A percentile compares a stretch with the other conserved stretches of the same genome.
phyloP scores from a whole-genome alignment of 2,113 vertebrate species.

The Poecilia latipinna region DNA sequence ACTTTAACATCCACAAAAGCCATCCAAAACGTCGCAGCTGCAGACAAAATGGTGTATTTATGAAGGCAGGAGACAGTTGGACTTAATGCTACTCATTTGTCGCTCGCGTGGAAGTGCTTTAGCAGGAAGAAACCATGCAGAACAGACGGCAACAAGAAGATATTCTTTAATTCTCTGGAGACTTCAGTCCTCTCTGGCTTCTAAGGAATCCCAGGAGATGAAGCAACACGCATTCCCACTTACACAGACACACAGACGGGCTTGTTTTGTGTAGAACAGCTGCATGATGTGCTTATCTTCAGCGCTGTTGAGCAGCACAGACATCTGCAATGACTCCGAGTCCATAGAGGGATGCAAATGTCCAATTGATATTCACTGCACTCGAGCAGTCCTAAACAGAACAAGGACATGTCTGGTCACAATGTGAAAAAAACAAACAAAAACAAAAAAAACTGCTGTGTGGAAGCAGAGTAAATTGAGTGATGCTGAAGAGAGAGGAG shows the following conservation, averaged over 20 bases:
- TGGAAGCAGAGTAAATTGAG: constrained; percentile 23
- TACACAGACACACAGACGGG: constrained; percentile 17
- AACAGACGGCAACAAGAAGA: constrained; percentile 80
- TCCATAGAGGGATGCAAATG: constrained; percentile 70
- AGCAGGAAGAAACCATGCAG: constrained; percentile 54
- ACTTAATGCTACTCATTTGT: background rate
- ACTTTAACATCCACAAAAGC: background rate
- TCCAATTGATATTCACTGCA: constrained; percentile 70
- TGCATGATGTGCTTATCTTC: constrained; percentile 36
- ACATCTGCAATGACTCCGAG: constrained; percentile 39
- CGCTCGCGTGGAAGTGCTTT: background rate
- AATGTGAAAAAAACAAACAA: constrained; percentile 17
- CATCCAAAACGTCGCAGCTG: background rate
- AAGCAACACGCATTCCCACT: constrained; percentile 1
- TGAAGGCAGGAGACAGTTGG: background rate
- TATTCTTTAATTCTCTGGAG: constrained; percentile 84
- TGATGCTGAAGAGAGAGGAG: constrained; percentile 4
- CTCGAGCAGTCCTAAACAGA: constrained; percentile 44
- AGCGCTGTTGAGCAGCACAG: constrained; percentile 45
- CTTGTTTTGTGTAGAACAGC: constrained; percentile 33
- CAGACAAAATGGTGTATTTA: background rate
- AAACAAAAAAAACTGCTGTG: background rate
- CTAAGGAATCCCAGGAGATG: no score
- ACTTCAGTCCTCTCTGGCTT: constrained; percentile 51
- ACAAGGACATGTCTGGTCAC: constrained; percentile 60